Conservation (phyloP, 2,797 vertebrate genomes). For the Halcyon leucocephala region DNA sequence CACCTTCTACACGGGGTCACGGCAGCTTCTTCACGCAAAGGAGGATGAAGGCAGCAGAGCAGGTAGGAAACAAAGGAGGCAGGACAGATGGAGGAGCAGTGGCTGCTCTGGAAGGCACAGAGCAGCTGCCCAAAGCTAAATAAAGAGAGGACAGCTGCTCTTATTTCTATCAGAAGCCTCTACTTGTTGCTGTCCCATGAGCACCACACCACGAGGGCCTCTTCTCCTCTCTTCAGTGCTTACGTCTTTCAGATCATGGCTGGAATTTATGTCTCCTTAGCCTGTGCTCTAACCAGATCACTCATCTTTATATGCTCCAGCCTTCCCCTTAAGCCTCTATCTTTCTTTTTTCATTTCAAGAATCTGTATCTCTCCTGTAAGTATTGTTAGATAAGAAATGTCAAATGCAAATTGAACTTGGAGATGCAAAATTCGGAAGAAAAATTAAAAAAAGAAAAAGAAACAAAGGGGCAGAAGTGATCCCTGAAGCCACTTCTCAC, state of each 20-base stretch:
- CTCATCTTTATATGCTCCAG: not conserved
- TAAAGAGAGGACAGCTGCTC: not conserved
- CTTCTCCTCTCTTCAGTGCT: not conserved
- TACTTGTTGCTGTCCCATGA: not conserved
- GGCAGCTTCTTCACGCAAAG: not conserved
- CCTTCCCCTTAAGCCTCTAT: not conserved
- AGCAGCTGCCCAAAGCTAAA: not conserved
- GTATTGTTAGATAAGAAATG: not conserved
- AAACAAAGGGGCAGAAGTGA: not conserved
- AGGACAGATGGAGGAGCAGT: not conserved
- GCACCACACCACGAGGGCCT: not conserved
- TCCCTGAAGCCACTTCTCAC: not conserved
- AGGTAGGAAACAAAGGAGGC: not conserved
- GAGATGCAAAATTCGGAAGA: not conserved
- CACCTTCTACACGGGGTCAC: not conserved
- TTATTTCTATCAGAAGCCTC: not conserved
- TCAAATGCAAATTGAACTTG: not conserved
- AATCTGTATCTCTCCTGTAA: fast-evolving
- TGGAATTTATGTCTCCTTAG: not conserved
- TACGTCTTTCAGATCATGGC: not conserved
- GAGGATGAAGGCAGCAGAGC: not conserved
- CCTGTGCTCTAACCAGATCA: not conserved
- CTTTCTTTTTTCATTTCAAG: not conserved
- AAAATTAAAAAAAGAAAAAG: not conserved
- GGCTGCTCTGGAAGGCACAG: not conserved